Evolutionary conservation across 1,140 invertebrate species (phyloP).

Genomic region (Drosophila aff.): DNA sequence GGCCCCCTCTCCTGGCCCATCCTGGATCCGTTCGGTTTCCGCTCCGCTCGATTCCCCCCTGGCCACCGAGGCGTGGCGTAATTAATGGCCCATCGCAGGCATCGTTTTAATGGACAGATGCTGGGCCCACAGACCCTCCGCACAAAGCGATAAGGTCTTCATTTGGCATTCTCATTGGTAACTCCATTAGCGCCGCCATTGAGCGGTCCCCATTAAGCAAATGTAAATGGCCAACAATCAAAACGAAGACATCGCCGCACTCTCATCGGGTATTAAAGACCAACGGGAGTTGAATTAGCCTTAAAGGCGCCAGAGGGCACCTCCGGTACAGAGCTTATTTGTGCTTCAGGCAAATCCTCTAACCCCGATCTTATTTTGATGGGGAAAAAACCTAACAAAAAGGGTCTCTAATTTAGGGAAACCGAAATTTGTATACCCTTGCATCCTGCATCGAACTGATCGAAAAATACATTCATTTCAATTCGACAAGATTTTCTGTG

Average conservation of each 20-base stretch:
- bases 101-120: conserved; percentile 65
- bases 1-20: conserved; percentile 2
- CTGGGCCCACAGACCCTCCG: conserved; percentile 31
- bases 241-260: conserved; percentile 13
- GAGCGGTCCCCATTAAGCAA: conserved; percentile 63
- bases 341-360: neutral
- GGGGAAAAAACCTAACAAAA: neutral
- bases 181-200: conserved; percentile 70
- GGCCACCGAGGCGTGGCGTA: conserved; percentile 54
- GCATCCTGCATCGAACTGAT: too few relatives aligned
- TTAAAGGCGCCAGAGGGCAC: conserved; percentile 6
- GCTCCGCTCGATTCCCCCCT: neutral
- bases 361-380: neutral
- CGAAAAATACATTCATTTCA: too few relatives aligned
- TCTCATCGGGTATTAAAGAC: conserved; percentile 21
- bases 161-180: conserved; percentile 55
- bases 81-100: conserved; percentile 68
- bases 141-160: conserved; percentile 51
- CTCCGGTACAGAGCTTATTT: conserved; percentile 3
- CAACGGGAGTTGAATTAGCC: conserved; percentile 8
- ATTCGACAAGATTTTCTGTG: too few relatives aligned
- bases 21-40: conserved; percentile 2
- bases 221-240: conserved; percentile 59
- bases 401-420: too few relatives aligned
- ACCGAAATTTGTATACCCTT: too few relatives aligned